Percentiles rank a stretch among this genome's conserved stretches.
Conservation (phyloP, 1,140 invertebrate species). For the Pygmarrhopalites habei region DNA sequence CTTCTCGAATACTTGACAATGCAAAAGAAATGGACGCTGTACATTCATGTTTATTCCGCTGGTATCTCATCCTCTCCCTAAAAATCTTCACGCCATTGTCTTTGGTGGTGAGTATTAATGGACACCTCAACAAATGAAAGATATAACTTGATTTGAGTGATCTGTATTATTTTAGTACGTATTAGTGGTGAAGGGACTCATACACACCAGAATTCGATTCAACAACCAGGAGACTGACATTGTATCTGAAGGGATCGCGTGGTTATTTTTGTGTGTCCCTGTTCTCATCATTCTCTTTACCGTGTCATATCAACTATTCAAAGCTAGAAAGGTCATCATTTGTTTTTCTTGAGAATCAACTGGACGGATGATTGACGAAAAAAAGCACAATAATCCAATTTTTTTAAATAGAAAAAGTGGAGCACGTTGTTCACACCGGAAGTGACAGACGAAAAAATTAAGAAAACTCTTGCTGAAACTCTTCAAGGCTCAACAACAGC, state of each 20-base stretch:
- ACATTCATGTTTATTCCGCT: neutral
- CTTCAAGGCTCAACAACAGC: no score
- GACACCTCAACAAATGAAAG: no score
- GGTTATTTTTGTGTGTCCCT: neutral
- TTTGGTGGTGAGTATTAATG: neutral
- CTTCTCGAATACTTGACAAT: slow-evolving; percentile 14
- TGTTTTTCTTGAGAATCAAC: no score
- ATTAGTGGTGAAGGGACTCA: neutral
- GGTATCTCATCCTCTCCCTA: neutral
- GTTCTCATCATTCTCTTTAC: neutral
- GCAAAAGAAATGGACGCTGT: slow-evolving; percentile 18
- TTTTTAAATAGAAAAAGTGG: no score
- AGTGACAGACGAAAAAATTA: no score
- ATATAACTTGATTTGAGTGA: no score
- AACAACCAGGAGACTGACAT: neutral
- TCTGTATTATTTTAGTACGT: no score
- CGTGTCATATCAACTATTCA: neutral
- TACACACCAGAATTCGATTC: neutral
- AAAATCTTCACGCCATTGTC: slow-evolving; percentile 2
- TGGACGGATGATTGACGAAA: no score
- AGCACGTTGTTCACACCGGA: no score
- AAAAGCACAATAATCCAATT: no score
- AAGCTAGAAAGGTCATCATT: neutral
- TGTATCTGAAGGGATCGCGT: neutral
- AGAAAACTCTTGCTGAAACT: no score